Base-by-base conservation (phyloP, 2,888 invertebrate species). In the Drosophila falleni region DNA sequence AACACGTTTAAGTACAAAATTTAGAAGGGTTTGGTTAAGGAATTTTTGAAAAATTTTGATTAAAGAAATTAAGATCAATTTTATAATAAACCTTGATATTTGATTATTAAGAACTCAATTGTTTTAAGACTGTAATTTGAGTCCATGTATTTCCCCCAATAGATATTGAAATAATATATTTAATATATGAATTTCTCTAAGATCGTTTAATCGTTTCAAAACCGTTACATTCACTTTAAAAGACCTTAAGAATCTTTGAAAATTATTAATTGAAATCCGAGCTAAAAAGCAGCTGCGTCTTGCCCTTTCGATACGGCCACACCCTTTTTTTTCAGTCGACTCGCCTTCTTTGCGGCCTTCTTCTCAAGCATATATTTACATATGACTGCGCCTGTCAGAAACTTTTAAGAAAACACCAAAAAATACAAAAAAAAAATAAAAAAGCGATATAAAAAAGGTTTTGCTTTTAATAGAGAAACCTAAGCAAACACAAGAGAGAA, bases 331-430 rank as follows among this genome's bases (percentile, higher is more conserved):
- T 26, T n/a, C 16, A 29, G 53, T 19, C 5, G 41, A 44, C 31
- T 56, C 35, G 71, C 58, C 51, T 58, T 58, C 37, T 15, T 54
- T 53, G 11, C 16, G 23, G 5, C 42, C 23, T 23, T 23, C 23
- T 39, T 65, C 50, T 50, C 46, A 53, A 42, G 58, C 55, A 37
- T 46, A 42, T 63, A 78, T 78, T 83, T 83, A 80, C 89, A 81
- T 87, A 68, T 74, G 87, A 87, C 84, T 88, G 88, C 81, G 72
- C 73, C 81, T 80, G 89, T 87, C 84, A 84, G 70, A 74, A 87
- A 76, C 75, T 88, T 80, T 65, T 53, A 62, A 80, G 72, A 64
- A 78, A 78, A 67, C 67, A 64, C 50, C 63, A 55, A 61, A 65
- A 44, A 37, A 37, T 5, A 5, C 2, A n/a, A n/a, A n/a, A 2